Base-by-base conservation (phyloP, 2,113 vertebrate genomes). In the Anhinga anhinga region DNA sequence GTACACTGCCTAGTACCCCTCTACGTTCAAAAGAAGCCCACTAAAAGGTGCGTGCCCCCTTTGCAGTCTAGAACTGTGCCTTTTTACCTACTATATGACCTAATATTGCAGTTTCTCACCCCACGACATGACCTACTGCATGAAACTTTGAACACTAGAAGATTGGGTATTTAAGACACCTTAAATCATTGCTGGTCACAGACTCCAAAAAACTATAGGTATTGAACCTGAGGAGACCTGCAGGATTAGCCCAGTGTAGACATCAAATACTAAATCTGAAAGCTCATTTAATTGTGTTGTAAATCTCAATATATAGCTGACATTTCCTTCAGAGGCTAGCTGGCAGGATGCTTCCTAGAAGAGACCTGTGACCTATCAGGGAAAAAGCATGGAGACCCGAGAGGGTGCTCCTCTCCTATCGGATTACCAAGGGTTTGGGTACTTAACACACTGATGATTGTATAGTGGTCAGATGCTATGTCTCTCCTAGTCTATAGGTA, bases 131-230 rank as follows among this genome's bases (percentile, higher is more conserved):
- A 56, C 4, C 3, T 18, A 27, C 7, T 44, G 5, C 8, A 8
- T 50, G 49, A 32, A 40, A 70, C 8, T 52, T 53, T 11, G 7
- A 40, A 30, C 20, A 20, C 25, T 32, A 65, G 59, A 82, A 81
- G 59, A 79, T 3, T 19, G 5, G 1, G 4, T 49, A 49, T 86
- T 53, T 66, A 52, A 81, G 13, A 38, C 2, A 21, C 56, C 9
- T 47, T 27, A 49, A n/a, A 21, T 30, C 4, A 8, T 20, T 71
- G 13, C 7, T 59, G 29, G 1, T 67, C 34, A 40, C 26, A 59
- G 26, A 69, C 10, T 71, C 0, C 0, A 26, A 50, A 73, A 32
- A 55, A 2, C 2, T 30, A 15, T 15, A 71, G 15, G 17, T 74
- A 20, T 14, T 79, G 44, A 84, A 79, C 15, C 21, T 85, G 55